phyloP scores from a whole-genome alignment of 1,140 invertebrate species.

The Formica exsecta region DNA sequence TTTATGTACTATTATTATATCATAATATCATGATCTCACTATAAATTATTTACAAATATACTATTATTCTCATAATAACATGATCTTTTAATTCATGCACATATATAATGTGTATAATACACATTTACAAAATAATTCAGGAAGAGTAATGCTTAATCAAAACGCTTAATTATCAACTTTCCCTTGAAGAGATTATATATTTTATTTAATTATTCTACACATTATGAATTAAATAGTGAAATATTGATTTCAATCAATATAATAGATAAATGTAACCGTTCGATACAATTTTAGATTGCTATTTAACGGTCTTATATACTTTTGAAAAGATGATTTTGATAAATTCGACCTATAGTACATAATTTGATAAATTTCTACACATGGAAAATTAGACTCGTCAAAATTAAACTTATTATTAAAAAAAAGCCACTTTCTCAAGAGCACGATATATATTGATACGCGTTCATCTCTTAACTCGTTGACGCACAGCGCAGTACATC shows the following conservation, averaged over 20 bases:
- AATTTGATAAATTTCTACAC: background rate
- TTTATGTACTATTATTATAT: background rate
- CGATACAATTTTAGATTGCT: background rate
- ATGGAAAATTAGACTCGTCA: background rate
- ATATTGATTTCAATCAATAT: background rate
- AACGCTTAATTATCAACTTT: background rate
- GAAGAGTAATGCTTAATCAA: background rate
- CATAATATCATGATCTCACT: background rate
- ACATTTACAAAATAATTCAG: background rate
- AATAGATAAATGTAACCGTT: background rate
- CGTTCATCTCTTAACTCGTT: conserved; percentile 16
- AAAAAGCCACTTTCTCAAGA: background rate
- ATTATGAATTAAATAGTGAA: background rate
- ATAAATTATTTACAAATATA: background rate
- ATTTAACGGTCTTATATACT: background rate
- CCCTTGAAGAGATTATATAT: background rate
- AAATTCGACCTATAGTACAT: background rate
- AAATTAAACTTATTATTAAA: background rate
- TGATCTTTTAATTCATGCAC: background rate
- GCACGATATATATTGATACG: conserved; percentile 19
- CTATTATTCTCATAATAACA: background rate
- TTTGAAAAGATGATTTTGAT: background rate
- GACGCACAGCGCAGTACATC: conserved; percentile 53
- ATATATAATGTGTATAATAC: too few species aligned
- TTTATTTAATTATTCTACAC: background rate